Evolutionary conservation across 2,797 vertebrate genomes (phyloP), one percentile per base, ranked within the genome.

Genomic region (Megalops cyprinoides): DNA sequence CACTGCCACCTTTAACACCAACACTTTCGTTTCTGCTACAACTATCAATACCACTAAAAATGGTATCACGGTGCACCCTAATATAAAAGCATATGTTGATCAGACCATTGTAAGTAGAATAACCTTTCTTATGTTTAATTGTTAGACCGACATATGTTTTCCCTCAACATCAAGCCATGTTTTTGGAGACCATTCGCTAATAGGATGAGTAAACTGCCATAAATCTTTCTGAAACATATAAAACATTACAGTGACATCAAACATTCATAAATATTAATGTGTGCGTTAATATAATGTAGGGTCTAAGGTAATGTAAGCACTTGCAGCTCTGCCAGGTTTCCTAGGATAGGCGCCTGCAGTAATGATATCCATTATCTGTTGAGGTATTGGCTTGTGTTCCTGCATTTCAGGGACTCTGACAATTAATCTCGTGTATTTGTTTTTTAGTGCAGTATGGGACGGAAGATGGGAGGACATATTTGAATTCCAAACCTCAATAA

Each of bases 301-400:
- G 79, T 48, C 79, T 48, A 31, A 44, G 67, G 67, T 71, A 71
- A 71, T 71, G 67, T 10, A 9, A 56, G 79, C 69, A 60, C 71
- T 62, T 12, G 28, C 67, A n/a, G 71, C 42, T 39, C 49, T 20
- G 67, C 39, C 69, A 37, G 81, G 77, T 53, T 58, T 91, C 91
- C 91, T 91, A 93, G 93, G 94, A 94, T 92, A 94, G 91, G 91
- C 93, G 88, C 88, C 79, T 90, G 88, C 92, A 90, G 91, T 95
- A 95, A 96, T 93, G 94, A 95, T 78, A 69, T 91, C 94, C 93
- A 95, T 95, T 95, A 95, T 94, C 91, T 95, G 91, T 85, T 85
- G 91, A 94, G 93, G 91, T 90, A 91, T 23, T 0, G 23, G 34
- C 92, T 92, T 89, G 93, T 93, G 93, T 84, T 84, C 14, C 46